These are phyloP conservation scores for Hemistola chrysoprasaria DNA, from an alignment of 2,888 invertebrate species.

Conservation along the genomic window DNA sequence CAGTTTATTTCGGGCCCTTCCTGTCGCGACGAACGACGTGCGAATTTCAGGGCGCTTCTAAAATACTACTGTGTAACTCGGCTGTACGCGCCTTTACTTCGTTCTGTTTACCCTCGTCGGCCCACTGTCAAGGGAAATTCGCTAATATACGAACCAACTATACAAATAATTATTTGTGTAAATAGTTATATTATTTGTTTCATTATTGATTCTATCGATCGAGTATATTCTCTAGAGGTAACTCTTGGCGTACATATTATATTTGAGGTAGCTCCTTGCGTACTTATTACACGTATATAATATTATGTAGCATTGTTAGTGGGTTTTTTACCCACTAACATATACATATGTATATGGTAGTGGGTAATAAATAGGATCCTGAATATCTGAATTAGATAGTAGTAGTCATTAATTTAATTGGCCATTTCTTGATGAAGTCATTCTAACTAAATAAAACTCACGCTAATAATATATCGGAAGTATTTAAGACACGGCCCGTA, in stretches of 20 bases:
- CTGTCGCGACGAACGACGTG: conserved; percentile 70
- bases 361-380: too few relatives aligned
- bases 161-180: conserved; percentile 25
- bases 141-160: conserved; percentile 27
- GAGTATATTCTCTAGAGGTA: conserved; percentile 8
- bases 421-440: too few relatives aligned
- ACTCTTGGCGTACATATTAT: conserved; percentile 1
- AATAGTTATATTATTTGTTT: conserved; percentile 23
- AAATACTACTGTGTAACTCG: conserved; percentile 11
- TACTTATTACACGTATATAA: too few relatives aligned
- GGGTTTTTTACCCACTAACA: too few relatives aligned
- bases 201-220: conserved; percentile 24
- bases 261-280: too few relatives aligned
- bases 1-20: conserved; percentile 74
- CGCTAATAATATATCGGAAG: too few relatives aligned
- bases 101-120: conserved; percentile 36
- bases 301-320: too few relatives aligned
- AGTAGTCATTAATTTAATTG: too few relatives aligned
- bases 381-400: too few relatives aligned
- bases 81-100: conserved; percentile 13
- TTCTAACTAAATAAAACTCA: too few relatives aligned
- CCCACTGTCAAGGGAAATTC: conserved; percentile 35
- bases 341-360: too few relatives aligned
- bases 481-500: too few relatives aligned
- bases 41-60: conserved; percentile 68